Evolutionary conservation across 2,888 invertebrate species (phyloP).

Genomic region (Galerucella nymphaeae): DNA sequence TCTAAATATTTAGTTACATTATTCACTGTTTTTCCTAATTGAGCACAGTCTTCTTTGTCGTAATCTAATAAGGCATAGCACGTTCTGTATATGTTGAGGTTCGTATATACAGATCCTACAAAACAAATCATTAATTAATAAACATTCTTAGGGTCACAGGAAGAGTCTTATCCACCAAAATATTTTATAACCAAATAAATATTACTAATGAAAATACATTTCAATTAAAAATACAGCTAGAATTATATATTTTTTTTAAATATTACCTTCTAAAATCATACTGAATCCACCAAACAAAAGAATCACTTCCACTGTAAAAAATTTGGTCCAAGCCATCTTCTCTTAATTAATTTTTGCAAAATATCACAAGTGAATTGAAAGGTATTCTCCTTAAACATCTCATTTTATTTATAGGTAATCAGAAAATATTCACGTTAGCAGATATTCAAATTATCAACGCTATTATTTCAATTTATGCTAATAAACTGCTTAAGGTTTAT

Average conservation of each 20-base stretch:
- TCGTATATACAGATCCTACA: constrained; percentile 67
- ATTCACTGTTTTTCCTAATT: constrained; percentile 69
- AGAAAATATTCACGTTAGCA: not conserved
- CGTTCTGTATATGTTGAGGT: constrained; percentile 76
- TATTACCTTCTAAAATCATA: constrained; percentile 10
- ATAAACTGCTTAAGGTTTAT: not conserved
- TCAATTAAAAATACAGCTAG: too few species aligned
- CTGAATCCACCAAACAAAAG: not conserved
- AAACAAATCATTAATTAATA: not conserved
- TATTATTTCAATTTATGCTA: not conserved
- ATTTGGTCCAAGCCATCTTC: constrained; percentile 6
- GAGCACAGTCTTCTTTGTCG: constrained; percentile 70
- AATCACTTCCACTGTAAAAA: constrained; percentile 5
- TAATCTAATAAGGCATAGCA: constrained; percentile 72
- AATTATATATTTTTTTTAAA: not conserved
- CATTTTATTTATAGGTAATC: not conserved
- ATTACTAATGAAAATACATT: too few species aligned
- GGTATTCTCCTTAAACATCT: not conserved
- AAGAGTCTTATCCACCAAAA: too few species aligned
- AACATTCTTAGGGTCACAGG: too few species aligned
- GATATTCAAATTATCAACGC: not conserved
- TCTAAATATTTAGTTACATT: constrained; percentile 65
- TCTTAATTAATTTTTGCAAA: not conserved
- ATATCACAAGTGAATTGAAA: not conserved
- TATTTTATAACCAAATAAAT: too few species aligned